Evolutionary conservation across 2,888 invertebrate genomes (phyloP).

Genomic region (Colletes collaris): DNA sequence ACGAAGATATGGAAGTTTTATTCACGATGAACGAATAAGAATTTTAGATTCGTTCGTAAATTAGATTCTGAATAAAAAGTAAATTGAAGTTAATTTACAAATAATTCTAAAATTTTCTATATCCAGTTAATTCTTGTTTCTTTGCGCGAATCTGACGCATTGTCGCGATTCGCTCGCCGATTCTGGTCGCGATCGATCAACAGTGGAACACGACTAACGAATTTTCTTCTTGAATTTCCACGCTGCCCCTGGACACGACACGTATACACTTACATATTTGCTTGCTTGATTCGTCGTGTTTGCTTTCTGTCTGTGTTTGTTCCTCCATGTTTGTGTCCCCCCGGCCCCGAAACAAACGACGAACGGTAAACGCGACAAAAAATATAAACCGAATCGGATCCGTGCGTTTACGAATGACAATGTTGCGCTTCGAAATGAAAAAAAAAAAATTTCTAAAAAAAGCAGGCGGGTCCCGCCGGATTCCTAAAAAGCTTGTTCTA

Average conservation of each 20-base stretch:
- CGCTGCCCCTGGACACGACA: conserved; percentile 61
- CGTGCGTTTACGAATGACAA: conserved; percentile 33
- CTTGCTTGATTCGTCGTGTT: conserved; percentile 19
- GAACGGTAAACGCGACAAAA: background rate
- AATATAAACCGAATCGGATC: conserved; percentile 3
- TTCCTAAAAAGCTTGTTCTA: conserved; percentile 98
- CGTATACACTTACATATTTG: conserved; percentile 28
- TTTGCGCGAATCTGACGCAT: too few species aligned
- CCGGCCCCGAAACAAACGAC: background rate
- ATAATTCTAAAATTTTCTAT: too few species aligned
- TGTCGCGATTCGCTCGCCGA: too few species aligned
- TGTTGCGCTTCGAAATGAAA: background rate
- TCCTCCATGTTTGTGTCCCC: background rate
- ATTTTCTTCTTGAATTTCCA: conserved; percentile 65
- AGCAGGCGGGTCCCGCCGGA: conserved; percentile 94
- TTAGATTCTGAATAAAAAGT: too few species aligned
- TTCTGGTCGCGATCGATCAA: too few species aligned
- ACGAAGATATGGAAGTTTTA: too few species aligned
- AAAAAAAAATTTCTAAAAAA: background rate
- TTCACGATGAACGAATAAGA: too few species aligned
- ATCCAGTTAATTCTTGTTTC: too few species aligned
- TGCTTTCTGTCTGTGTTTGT: conserved; percentile 18
- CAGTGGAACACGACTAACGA: conserved; percentile 43
- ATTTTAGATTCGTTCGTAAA: too few species aligned
- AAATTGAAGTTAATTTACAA: too few species aligned